Evolutionary conservation across 2,113 vertebrate genomes (phyloP), one percentile per base, ranked within the genome.

Genomic region (Candoia aspera): DNA sequence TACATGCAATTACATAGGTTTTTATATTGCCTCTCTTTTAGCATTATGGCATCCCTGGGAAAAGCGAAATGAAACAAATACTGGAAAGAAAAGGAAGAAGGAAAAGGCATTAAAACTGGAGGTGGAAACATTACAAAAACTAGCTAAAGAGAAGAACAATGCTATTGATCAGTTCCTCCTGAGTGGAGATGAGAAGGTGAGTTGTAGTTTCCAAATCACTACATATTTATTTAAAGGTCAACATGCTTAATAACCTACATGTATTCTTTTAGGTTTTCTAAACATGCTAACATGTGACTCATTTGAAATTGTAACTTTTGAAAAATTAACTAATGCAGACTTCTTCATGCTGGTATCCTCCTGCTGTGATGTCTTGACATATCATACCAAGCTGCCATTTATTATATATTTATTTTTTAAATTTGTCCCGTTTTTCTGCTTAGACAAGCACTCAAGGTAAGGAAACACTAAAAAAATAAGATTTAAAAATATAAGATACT

Each of bases 141-240:
- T 97, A 68, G 88, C 93, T 26, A 92, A 87, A 84, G 95, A 97
- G 93, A 97, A 97, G 46, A 93, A 86, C 88, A 97, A 97, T 93
- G 87, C 93, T 29, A 95, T 96, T 59, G 94, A 97, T 90, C 96
- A 96, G 88, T 98, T 97, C 88, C 92, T 97, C 26, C 94, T 97
- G 49, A 97, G 95, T 91, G 96, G 95, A 93, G 94, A 97, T 92
- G 93, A 97, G 94, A 97, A 97, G 93, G 96, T 97, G 87, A 94
- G 84, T 46, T n/a, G 88, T 6, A 94, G 10, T 46, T 60, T 59
- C 9, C 15, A 68, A 58, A 46, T 37, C 53, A 2, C 26, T 64
- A 21, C 33, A 79, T 90, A 23, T 55, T 73, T 90, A 90, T 57
- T 64, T 49, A 29, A 59, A 26, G 23, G 11, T 33, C 2, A 79